A percentile compares a stretch with the other conserved stretches of the same genome.
These are phyloP conservation scores for Lutjanus erythropterus DNA, from an alignment of 2,113 vertebrate genomes.

Conservation along the genomic window DNA sequence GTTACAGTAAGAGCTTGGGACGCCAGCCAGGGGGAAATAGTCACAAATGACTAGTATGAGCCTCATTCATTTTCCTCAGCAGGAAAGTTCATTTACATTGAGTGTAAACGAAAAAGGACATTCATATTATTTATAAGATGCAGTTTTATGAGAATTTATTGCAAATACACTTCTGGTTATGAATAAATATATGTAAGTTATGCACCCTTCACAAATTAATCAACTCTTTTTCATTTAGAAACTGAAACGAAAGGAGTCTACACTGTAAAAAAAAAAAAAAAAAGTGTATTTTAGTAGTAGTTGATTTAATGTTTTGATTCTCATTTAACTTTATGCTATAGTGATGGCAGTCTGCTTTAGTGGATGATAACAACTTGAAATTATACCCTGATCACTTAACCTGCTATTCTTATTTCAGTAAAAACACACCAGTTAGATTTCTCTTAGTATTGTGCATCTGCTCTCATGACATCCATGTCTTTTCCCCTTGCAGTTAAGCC, in stretches of 20 bases:
- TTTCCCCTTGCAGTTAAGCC: too few relatives aligned
- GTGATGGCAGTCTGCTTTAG: too few relatives aligned
- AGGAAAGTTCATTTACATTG: slow-evolving; percentile 68
- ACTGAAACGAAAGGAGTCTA: slow-evolving; percentile 1
- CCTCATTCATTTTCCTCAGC: slow-evolving; percentile 58
- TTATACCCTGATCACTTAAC: too few relatives aligned
- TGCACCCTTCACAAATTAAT: slow-evolving; percentile 43
- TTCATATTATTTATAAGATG: slow-evolving; percentile 65
- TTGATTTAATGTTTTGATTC: too few relatives aligned
- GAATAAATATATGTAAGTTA: slow-evolving; percentile 46
- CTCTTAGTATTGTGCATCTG: too few relatives aligned
- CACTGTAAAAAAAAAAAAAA: too few relatives aligned
- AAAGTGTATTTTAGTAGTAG: too few relatives aligned
- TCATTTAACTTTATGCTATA: too few relatives aligned
- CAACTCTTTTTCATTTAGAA: slow-evolving; percentile 39
- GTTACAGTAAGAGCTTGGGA: slow-evolving; percentile 80
- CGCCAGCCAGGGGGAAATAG: slow-evolving; percentile 64
- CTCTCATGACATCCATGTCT: too few relatives aligned
- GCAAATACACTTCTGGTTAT: slow-evolving; percentile 63
- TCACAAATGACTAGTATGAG: slow-evolving; percentile 64
- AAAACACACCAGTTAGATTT: too few relatives aligned
- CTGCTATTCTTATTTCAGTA: too few relatives aligned
- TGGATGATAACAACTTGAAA: too few relatives aligned
- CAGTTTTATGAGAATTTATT: slow-evolving; percentile 63
- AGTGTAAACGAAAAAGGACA: slow-evolving; percentile 66